Conservation (phyloP, 2,888 invertebrate genomes). For the Tetranychus truncatus region DNA sequence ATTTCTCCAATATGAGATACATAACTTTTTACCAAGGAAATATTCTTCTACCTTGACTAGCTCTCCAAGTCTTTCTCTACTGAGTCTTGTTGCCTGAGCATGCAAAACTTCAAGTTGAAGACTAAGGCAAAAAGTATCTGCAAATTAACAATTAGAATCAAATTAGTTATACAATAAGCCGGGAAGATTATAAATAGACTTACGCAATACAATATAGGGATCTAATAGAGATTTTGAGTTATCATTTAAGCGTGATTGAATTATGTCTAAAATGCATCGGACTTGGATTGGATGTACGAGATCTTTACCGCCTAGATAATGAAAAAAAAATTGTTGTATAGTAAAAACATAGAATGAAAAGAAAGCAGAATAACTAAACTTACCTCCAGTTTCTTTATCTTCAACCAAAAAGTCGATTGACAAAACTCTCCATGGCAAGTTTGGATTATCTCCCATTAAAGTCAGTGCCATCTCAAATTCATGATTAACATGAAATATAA, state of each 20-base stretch:
- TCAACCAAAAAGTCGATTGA: conserved; percentile 89
- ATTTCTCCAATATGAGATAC: conserved; percentile 23
- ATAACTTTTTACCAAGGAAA: conserved; percentile 21
- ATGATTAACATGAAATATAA: conserved; percentile 78
- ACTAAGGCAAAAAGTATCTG: conserved; percentile 73
- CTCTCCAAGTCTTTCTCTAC: conserved; percentile 63
- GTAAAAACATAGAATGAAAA: not conserved
- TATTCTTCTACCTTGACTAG: conserved; percentile 30
- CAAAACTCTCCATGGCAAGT: conserved; percentile 80
- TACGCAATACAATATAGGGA: conserved; percentile 58
- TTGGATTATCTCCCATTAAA: conserved; percentile 83
- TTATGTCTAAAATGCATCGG: conserved; percentile 69
- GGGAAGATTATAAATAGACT: conserved; percentile 24
- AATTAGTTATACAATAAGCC: not conserved
- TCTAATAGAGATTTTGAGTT: conserved; percentile 58
- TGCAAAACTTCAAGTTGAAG: conserved; percentile 63
- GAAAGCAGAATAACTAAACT: not conserved
- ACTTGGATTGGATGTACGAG: conserved; percentile 78
- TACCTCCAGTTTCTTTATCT: conserved; percentile 84
- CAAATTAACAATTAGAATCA: conserved; percentile 12
- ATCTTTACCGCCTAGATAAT: conserved; percentile 53
- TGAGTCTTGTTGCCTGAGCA: conserved; percentile 44
- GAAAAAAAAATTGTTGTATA: not conserved
- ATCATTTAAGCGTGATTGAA: conserved; percentile 70
- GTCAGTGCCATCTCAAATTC: conserved; percentile 82